Evolutionary conservation across 2,797 vertebrate genomes (phyloP), one percentile per base, ranked within the genome.

Genomic region (Notolepis coatsorum): DNA sequence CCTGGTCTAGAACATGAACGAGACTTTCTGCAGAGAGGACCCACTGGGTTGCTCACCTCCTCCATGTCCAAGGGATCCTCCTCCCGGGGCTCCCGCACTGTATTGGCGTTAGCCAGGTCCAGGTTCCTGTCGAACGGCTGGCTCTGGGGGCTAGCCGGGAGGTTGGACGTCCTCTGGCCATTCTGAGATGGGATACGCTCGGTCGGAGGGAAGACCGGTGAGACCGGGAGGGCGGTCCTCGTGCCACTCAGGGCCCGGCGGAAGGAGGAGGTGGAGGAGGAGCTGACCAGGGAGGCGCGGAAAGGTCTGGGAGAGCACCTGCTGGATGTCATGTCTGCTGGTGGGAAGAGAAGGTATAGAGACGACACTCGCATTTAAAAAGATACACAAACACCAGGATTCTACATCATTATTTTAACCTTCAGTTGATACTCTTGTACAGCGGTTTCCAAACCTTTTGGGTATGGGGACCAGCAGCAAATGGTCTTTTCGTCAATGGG

Each of bases 21-120:
- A 21, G 5, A 7, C 9, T n/a, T 23, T 41, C 9, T 7, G 39
- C 25, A 6, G 2, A 23, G 33, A 59, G 56, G 35, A 45, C 1
- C 4, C 1, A 30, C 4, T 17, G 25, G 7, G 68, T 21, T 77
- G 25, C 92, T 84, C 75, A 97, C 97, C 96, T 98, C 96, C 79
- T 96, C 93, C 67, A 91, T 92, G 73, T 98, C 96, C 30, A 92
- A 65, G 51, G 89, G 78, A 64, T 96, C 94, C 31, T 95, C 93
- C 4, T 92, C 93, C 9, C 76, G 89, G 25, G 12, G 37, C 50
- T 80, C 93, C 21, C 80, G 90, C 25, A 85, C 60, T 1, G 57
- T 13, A 43, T 23, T 82, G 30, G 93, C 75, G 53, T 84, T 75
- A 0, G 89, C 84, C 43, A 93, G 74, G 45, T 94, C 89, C 47